A percentile compares a stretch with the other conserved stretches of the same genome.
phyloP scores from a whole-genome alignment of 35 echinoderm and acorn worm species.

The Hemicentrotus pulcherrimus region DNA sequence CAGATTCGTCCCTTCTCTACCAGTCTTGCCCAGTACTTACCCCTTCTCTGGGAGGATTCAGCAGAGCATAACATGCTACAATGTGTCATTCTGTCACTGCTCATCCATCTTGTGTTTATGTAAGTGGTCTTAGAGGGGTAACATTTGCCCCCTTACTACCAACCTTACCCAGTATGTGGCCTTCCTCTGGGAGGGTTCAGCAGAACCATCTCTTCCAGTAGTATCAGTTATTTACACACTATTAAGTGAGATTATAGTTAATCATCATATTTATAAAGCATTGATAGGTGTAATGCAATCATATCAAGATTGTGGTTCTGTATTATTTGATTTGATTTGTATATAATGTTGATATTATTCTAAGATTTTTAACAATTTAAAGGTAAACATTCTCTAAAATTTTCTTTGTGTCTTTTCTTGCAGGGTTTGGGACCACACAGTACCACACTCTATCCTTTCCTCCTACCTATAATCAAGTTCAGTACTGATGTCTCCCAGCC shows the following conservation, averaged over 20 bases:
- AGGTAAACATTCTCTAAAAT: neutral
- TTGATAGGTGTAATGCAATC: too few relatives aligned
- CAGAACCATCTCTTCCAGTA: too few relatives aligned
- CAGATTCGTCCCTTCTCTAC: constrained; percentile 84
- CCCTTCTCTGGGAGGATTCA: constrained; percentile 86
- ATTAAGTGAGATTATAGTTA: too few relatives aligned
- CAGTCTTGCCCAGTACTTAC: constrained; percentile 84
- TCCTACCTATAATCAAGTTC: constrained; percentile 86
- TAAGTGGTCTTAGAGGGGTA: constrained; percentile 23
- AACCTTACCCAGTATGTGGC: neutral
- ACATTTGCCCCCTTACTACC: constrained; percentile 70
- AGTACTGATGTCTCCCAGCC: constrained; percentile 93
- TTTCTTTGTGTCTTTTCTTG: constrained; percentile 15
- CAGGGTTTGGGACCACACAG: constrained; percentile 91
- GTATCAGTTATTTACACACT: too few relatives aligned
- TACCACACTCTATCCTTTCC: constrained; percentile 82
- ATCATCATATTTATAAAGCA: too few relatives aligned
- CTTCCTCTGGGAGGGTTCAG: too few relatives aligned
- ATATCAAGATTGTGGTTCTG: too few relatives aligned
- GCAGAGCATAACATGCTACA: constrained; percentile 91
- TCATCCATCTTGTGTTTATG: constrained; percentile 77
- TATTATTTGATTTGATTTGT: too few relatives aligned
- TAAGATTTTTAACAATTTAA: too few relatives aligned
- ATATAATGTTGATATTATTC: too few relatives aligned
- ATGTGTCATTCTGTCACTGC: constrained; percentile 87